phyloP scores from a whole-genome alignment of 2,888 invertebrate species.

The Ariolimax columbianus region DNA sequence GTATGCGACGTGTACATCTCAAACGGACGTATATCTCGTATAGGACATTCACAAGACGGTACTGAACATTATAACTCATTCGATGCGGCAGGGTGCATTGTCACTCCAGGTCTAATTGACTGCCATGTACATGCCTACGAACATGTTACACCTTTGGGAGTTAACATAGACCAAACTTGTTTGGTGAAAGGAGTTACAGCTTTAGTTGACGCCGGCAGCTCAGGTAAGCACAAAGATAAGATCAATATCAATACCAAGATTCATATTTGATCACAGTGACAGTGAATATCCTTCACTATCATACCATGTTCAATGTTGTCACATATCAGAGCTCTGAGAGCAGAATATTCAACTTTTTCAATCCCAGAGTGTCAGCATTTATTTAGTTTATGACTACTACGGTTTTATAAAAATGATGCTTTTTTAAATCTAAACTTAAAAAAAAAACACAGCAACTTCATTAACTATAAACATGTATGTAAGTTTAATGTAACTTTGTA shows the following conservation, averaged over 20 bases:
- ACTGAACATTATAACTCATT: conserved; percentile 22
- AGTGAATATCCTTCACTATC: too few relatives aligned
- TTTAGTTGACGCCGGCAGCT: conserved; percentile 72
- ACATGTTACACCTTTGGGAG: conserved; percentile 71
- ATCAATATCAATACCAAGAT: not conserved
- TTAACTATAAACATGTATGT: too few relatives aligned
- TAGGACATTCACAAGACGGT: conserved; percentile 6
- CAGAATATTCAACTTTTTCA: too few relatives aligned
- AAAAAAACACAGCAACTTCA: too few relatives aligned
- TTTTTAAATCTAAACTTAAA: too few relatives aligned
- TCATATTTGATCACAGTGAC: too few relatives aligned
- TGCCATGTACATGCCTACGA: conserved; percentile 74
- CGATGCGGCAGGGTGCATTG: conserved; percentile 69
- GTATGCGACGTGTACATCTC: conserved; percentile 61
- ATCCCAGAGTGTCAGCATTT: too few relatives aligned
- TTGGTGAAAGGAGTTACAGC: conserved; percentile 72
- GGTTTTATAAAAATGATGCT: too few relatives aligned
- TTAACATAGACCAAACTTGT: conserved; percentile 69
- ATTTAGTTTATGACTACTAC: too few relatives aligned
- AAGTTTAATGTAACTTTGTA: too few relatives aligned
- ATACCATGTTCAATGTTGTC: too few relatives aligned
- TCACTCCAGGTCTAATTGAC: conserved; percentile 74
- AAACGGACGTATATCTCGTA: conserved; percentile 54
- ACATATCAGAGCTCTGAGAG: too few relatives aligned
- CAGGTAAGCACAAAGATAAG: conserved; percentile 60